Percentiles rank a stretch among this genome's conserved stretches.
These are phyloP conservation scores for Cranoglanis bouderius DNA, from an alignment of 2,113 vertebrate genomes.

Conservation along the genomic window DNA sequence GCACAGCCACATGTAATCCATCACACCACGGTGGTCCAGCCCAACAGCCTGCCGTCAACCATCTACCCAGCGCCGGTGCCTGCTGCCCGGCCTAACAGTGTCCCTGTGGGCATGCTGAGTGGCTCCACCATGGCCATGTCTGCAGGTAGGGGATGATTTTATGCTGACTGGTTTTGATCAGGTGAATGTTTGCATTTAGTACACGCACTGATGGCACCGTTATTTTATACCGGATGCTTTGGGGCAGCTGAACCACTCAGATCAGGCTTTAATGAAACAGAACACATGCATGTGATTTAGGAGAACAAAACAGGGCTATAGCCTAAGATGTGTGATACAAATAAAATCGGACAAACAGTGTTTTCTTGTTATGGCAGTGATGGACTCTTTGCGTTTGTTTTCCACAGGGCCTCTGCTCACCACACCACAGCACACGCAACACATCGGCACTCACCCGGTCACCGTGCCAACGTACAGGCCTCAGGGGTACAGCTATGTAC, in stretches of 20 bases:
- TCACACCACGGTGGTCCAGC: conserved; percentile 98
- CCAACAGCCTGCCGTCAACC: conserved; percentile 98
- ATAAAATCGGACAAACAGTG: no score
- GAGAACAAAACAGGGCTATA: neutral
- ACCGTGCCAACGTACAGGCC: conserved; percentile 98
- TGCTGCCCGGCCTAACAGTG: conserved; percentile 87
- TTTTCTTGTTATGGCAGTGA: neutral
- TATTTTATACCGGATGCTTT: neutral
- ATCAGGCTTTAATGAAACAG: neutral
- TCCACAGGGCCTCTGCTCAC: conserved; percentile 93
- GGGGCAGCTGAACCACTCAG: neutral
- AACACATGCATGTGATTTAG: neutral
- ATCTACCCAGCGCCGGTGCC: conserved; percentile 92
- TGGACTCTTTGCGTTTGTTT: conserved; percentile 10
- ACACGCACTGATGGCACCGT: neutral
- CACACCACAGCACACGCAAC: conserved; percentile 89
- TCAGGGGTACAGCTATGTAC: conserved; percentile 99
- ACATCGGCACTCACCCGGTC: conserved; percentile 92
- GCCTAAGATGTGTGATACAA: no score
- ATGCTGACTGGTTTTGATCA: neutral
- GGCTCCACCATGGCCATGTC: conserved; percentile 99
- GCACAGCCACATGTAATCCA: conserved; percentile 99
- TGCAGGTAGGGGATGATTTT: conserved; percentile 76
- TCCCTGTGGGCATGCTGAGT: conserved; percentile 98
- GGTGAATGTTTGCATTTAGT: neutral